Evolutionary conservation across 2,888 invertebrate genomes (phyloP), one percentile per base, ranked within the genome.

Genomic region (Aporophyla nigra): DNA sequence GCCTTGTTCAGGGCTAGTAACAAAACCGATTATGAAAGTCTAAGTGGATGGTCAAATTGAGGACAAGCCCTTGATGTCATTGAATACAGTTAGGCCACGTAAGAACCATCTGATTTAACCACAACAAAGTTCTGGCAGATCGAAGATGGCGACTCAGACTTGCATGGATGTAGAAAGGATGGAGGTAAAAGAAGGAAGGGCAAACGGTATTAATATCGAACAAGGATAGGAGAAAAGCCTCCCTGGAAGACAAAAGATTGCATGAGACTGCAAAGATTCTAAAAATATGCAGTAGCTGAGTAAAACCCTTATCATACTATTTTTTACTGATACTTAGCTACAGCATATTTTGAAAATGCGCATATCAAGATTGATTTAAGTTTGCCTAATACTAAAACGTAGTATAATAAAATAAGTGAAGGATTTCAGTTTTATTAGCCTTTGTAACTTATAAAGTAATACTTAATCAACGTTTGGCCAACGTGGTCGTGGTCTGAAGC

Each of bases 21-120:
- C 58, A 49, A 58, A 33, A 54, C n/a, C 5, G 5, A 80, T 69
- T 59, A 76, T 76, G 76, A 68, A 77, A 69, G 4, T 6, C 43
- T 79, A 16, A 58, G 49, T 40, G 5, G 49, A 33, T 78, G n/a
- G 58, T 24, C 27, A 51, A 78, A 58, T 51, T 76, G 58, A 43
- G 5, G 43, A 16, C 16, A 27, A 69, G 9, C 9, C 9, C 2
- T 53, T 67, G n/a, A 3, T 27, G 27, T 53, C 21, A 46, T 53
- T 27, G 21, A 16, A 46, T 16, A 6, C 5, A 5, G 9, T 33
- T 21, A 58, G 33, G 14, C 5, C 21, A 33, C 51, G 12, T 14
- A 53, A 49, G 2, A 24, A 21, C 4, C 24, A 4, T 2, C 9
- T 14, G 24, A 75, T 62, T 16, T 46, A 33, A n/a, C 5, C 16